Conservation (phyloP, 2,888 invertebrate genomes). For the Pycnomerus fuliginosus region DNA sequence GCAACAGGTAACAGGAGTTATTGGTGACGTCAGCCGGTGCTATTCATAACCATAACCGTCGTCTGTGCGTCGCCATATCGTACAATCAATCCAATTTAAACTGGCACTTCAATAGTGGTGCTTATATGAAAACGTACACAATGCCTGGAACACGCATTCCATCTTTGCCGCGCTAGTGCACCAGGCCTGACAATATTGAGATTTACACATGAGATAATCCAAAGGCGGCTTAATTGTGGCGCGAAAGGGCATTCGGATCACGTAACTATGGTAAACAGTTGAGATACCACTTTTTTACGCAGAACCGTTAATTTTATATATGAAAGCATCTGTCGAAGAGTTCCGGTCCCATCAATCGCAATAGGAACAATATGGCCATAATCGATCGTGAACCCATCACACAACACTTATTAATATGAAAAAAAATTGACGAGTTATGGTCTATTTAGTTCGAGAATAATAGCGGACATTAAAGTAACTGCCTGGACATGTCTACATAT, state of each 20-base stretch:
- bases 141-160: slow-evolving; percentile 27
- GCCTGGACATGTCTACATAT: slow-evolving; percentile 24
- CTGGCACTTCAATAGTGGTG: slow-evolving; percentile 46
- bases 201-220: slow-evolving; percentile 42
- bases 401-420: no score
- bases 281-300: no score
- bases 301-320: no score
- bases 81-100: slow-evolving; percentile 50
- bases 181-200: slow-evolving; percentile 43
- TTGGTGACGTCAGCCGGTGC: no score
- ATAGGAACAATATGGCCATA: no score
- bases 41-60: no score
- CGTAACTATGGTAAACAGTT: no score
- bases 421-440: slow-evolving; percentile 29
- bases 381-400: no score
- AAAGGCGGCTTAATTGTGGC: no score
- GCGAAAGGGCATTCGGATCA: slow-evolving; percentile 20
- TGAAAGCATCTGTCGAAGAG: no score
- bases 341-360: no score
- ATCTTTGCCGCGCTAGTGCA: slow-evolving; percentile 27
- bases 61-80: slow-evolving; percentile 40
- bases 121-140: slow-evolving; percentile 38
- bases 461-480: slow-evolving; percentile 32
- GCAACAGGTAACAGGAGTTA: no score
- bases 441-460: slow-evolving; percentile 39